These are phyloP conservation scores for Stegostoma tigrinum DNA, from an alignment of 2,113 vertebrate species.

Conservation along the genomic window DNA sequence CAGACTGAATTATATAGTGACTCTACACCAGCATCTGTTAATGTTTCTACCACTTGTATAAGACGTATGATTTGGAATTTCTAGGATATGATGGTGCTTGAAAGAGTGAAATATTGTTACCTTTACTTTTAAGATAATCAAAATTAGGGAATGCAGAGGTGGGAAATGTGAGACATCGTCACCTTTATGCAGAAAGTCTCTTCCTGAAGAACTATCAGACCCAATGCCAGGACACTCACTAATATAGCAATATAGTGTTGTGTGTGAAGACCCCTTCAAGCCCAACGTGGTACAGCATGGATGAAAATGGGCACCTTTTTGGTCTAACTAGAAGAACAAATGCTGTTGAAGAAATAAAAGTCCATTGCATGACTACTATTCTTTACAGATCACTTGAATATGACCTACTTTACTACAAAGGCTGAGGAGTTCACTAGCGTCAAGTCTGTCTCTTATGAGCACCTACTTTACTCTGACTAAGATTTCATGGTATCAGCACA, in stretches of 20 bases:
- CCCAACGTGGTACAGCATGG: no score
- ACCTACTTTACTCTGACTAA: no score
- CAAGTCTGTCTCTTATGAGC: no score
- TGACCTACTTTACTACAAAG: no score
- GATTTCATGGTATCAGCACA: no score
- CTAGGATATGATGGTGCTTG: not conserved
- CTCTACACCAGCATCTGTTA: conserved; percentile 10
- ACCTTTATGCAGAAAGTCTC: not conserved
- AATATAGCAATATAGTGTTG: not conserved
- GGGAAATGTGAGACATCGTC: not conserved
- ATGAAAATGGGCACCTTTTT: no score
- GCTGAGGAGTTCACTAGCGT: no score
- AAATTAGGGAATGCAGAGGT: not conserved
- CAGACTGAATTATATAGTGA: conserved; percentile 17
- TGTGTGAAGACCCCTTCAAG: no score
- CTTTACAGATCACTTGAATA: no score
- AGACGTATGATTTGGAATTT: not conserved
- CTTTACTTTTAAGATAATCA: not conserved
- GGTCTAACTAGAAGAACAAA: no score
- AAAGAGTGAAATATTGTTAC: not conserved
- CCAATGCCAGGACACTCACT: not conserved
- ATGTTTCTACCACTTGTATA: conserved; percentile 5
- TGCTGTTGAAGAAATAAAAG: no score
- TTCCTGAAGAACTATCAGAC: not conserved
- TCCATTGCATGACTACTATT: no score